Evolutionary conservation across 2,113 vertebrate genomes (phyloP).

Genomic region (Nestor notabilis): DNA sequence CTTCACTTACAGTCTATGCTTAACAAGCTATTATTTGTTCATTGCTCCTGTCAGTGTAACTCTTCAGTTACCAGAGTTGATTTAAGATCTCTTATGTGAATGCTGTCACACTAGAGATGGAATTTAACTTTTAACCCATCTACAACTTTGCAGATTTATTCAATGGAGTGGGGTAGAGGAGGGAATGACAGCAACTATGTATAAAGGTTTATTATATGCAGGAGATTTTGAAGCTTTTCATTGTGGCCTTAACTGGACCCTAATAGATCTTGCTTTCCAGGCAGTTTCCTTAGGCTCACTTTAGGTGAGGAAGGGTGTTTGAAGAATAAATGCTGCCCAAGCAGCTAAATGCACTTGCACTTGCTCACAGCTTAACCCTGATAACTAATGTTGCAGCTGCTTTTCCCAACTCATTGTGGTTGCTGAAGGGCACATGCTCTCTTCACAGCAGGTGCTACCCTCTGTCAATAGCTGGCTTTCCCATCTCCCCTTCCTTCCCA

Average conservation of each 20-base stretch:
- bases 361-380: not conserved
- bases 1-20: not conserved
- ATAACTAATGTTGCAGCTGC: constrained; percentile 13
- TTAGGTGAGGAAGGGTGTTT: not conserved
- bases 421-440: not conserved
- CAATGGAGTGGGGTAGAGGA: not conserved
- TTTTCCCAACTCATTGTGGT: not conserved
- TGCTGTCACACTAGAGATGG: not conserved
- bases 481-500: not conserved
- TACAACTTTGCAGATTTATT: not conserved
- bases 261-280: not conserved
- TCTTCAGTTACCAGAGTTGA: not conserved
- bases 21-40: not conserved
- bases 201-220: not conserved
- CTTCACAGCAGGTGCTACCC: not conserved
- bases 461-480: not conserved
- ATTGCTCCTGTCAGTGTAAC: not conserved
- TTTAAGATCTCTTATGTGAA: not conserved
- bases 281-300: not conserved
- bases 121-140: not conserved
- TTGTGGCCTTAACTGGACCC: not conserved
- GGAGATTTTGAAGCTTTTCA: not conserved
- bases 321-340: not conserved
- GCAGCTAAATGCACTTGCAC: not conserved
- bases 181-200: not conserved